phyloP scores from a whole-genome alignment of 2,113 vertebrate species.

The Hippolais icterina region DNA sequence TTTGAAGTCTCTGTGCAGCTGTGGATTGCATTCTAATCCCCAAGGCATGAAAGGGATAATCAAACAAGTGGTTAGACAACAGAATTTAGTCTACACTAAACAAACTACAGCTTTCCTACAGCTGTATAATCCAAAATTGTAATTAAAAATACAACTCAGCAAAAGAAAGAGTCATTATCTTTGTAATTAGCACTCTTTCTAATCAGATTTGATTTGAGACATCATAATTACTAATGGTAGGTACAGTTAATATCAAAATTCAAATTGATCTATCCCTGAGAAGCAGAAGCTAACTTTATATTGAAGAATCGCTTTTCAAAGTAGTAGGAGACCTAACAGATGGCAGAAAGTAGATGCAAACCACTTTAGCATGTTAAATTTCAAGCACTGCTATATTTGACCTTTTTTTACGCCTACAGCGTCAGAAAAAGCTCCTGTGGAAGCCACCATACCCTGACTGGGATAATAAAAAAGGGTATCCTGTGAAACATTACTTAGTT shows the following conservation, averaged over 20 bases:
- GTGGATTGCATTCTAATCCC: not conserved
- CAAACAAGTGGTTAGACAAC: not conserved
- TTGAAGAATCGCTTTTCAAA: not conserved
- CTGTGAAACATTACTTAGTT: not conserved
- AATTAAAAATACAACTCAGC: not conserved
- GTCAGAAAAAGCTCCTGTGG: not conserved
- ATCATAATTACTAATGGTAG: not conserved
- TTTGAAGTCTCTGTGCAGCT: not conserved
- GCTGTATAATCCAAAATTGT: not conserved
- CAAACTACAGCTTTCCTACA: not conserved
- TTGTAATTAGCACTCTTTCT: not conserved
- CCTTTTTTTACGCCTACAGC: not conserved
- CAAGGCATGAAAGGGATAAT: not conserved
- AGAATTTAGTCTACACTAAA: not conserved
- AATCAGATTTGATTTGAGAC: not conserved
- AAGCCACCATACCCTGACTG: not conserved
- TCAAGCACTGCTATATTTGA: not conserved
- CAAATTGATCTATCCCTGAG: not conserved
- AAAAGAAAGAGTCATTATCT: not conserved
- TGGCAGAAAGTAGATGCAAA: not conserved
- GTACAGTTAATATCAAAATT: not conserved
- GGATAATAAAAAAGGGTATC: not conserved
- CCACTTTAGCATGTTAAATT: not conserved
- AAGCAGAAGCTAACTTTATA: not conserved
- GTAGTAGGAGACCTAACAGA: not conserved